phyloP scores from a whole-genome alignment of 2,888 invertebrate genomes.

The Chouioia cunea region DNA sequence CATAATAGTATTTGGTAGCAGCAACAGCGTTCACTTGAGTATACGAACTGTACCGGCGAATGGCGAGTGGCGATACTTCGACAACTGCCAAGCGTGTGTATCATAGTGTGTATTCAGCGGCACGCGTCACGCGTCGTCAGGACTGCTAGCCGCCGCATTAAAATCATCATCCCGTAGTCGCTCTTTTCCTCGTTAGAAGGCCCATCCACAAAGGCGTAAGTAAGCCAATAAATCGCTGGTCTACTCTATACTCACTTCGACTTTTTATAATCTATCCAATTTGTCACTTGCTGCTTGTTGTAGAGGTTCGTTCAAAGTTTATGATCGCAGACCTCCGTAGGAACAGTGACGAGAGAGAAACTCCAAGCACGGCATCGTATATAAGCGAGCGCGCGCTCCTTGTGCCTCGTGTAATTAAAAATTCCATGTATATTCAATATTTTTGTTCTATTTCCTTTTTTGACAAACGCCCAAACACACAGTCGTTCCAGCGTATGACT shows the following conservation, averaged over 20 bases:
- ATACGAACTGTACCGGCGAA: neutral
- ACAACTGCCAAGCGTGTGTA: neutral
- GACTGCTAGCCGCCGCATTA: neutral
- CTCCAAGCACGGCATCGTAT: neutral
- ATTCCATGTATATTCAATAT: no score
- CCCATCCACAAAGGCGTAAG: neutral
- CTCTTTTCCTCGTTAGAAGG: conserved; percentile 17
- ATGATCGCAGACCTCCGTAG: no score
- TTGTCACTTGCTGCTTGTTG: neutral
- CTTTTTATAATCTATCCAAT: conserved; percentile 11
- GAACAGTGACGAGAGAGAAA: neutral
- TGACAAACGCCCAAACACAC: no score
- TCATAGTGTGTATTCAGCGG: no score
- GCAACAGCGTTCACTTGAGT: neutral
- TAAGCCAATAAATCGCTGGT: conserved; percentile 8
- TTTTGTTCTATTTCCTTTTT: no score
- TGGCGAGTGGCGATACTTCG: no score
- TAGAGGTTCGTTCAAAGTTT: conserved; percentile 28
- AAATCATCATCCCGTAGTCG: conserved; percentile 6
- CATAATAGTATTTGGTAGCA: no score
- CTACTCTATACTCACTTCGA: conserved; percentile 14
- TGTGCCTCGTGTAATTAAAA: neutral
- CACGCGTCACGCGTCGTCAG: conserved; percentile 2
- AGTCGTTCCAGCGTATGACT: neutral
- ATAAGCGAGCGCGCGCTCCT: conserved; percentile 5